A percentile compares a stretch with the other conserved stretches of the same genome.
These are phyloP conservation scores for Misgurnus mizolepis DNA, from an alignment of 2,113 vertebrate species.

Conservation along the genomic window DNA sequence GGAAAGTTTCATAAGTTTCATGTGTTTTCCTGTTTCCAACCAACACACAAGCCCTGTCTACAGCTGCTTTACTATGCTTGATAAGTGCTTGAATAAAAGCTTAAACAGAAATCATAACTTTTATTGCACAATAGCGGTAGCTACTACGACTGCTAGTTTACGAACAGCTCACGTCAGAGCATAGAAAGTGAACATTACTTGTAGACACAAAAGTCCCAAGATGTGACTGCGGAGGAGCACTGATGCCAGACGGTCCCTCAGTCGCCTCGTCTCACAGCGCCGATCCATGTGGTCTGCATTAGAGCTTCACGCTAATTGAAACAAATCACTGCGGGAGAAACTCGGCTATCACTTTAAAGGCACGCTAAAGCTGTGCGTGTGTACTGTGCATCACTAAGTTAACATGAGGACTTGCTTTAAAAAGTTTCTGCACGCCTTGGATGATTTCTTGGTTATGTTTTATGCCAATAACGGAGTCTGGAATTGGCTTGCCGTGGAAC, in stretches of 20 bases:
- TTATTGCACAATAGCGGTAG: background rate
- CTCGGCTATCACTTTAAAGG: constrained; percentile 44
- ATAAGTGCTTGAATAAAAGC: constrained; percentile 9
- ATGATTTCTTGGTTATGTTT: background rate
- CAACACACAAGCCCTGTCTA: background rate
- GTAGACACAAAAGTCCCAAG: constrained; percentile 18
- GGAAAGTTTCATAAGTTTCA: background rate
- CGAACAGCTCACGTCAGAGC: no score
- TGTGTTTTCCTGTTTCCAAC: constrained; percentile 20
- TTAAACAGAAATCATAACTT: constrained; percentile 2
- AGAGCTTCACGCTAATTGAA: constrained; percentile 48
- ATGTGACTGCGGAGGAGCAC: constrained; percentile 14
- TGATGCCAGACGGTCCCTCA: constrained; percentile 27
- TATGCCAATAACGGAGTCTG: background rate
- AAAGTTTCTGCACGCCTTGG: constrained; percentile 10
- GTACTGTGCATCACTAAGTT: constrained; percentile 22
- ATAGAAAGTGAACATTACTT: constrained; percentile 15
- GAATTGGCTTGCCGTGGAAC: background rate
- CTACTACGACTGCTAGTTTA: background rate
- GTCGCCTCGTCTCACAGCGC: constrained; percentile 31
- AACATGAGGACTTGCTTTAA: constrained; percentile 26
- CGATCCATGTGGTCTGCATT: constrained; percentile 44
- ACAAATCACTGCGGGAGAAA: constrained; percentile 50
- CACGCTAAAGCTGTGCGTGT: constrained; percentile 19
- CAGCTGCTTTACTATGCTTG: constrained; percentile 2